Base-by-base conservation (phyloP, 2,113 vertebrate genomes). In the Notothenia rossii region DNA sequence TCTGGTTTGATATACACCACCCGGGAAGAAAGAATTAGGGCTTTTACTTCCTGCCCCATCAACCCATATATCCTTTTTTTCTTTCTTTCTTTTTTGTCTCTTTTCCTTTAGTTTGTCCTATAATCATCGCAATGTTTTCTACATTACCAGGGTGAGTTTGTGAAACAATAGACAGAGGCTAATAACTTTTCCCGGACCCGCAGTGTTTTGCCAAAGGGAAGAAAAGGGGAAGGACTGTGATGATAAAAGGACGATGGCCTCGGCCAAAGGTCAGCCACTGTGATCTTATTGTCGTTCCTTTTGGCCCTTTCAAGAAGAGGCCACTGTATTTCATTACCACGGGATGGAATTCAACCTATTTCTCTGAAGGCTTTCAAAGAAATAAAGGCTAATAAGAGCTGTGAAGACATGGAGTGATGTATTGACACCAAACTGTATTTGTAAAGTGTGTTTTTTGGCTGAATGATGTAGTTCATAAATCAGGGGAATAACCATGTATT, bases 121-220 rank as follows among this genome's bases (percentile, higher is more conserved):
- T 86, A 96, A 95, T 96, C 93, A 94, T 94, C 92, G 89, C 93
- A 94, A 95, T 96, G 93, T 96, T 96, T 94, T 95, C 92, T 86
- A 93, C 94, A 92, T 93, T 90, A 91, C 89, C 60, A 59, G 73
- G 82, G 81, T 40, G 81, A 83, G 87, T 94, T 94, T 93, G 92
- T 91, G 90, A 95, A 96, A 96, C 94, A 96, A 96, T 95, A 91
- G 90, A 43, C 70, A 43, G 67, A 86, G 80, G 87, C 91, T 90
- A 94, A 95, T 95, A 95, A 96, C 87, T 94, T 92, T 92, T 90
- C 85, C 89, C 20, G 74, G 87, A 93, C 88, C 89, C 90, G 94
- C 93, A 92, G 91, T 74, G 91, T 92, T 94, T 95, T 91, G 83
- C 87, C 72, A 69, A 84, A 79, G 87, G 95, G 86, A 90, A 92